Conservation (phyloP, 1,140 invertebrate genomes). For the Plectrocnemia conspersa region DNA sequence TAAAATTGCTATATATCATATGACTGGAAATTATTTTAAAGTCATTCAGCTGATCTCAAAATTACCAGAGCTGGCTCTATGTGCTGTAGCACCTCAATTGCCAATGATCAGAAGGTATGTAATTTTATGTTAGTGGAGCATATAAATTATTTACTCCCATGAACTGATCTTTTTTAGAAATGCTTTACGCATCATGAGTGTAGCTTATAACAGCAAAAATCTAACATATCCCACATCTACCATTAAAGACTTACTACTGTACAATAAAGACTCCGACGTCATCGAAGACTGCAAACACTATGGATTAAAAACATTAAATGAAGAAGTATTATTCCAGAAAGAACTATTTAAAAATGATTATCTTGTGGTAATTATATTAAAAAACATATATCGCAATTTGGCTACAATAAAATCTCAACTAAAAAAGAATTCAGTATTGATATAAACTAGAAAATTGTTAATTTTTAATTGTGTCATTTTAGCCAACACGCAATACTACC, state of each 20-base stretch:
- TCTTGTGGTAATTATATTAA: slow-evolving; percentile 11
- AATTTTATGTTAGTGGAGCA: not conserved
- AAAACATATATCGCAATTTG: not conserved
- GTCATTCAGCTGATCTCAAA: slow-evolving; percentile 44
- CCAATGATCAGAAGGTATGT: slow-evolving; percentile 45
- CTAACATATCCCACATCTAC: slow-evolving; percentile 44
- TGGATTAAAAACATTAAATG: slow-evolving; percentile 35
- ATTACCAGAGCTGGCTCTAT: slow-evolving; percentile 48
- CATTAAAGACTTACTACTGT: slow-evolving; percentile 40
- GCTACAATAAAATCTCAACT: not conserved
- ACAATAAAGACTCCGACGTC: slow-evolving; percentile 36
- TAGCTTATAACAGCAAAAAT: slow-evolving; percentile 53
- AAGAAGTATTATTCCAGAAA: slow-evolving; percentile 40
- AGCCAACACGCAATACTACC: too few species aligned
- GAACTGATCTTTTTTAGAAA: slow-evolving; percentile 46
- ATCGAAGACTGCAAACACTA: slow-evolving; percentile 38
- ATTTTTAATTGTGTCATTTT: too few species aligned
- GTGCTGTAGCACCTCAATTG: slow-evolving; percentile 44
- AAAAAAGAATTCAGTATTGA: not conserved
- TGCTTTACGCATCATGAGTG: slow-evolving; percentile 51
- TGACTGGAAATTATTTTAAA: slow-evolving; percentile 51
- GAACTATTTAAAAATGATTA: slow-evolving; percentile 34
- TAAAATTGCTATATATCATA: slow-evolving; percentile 50
- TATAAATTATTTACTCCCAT: slow-evolving; percentile 29
- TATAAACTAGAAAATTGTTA: not conserved